A percentile compares a stretch with the other conserved stretches of the same genome.
Conservation (phyloP, 2,113 vertebrate genomes). For the Alosa alosa region DNA sequence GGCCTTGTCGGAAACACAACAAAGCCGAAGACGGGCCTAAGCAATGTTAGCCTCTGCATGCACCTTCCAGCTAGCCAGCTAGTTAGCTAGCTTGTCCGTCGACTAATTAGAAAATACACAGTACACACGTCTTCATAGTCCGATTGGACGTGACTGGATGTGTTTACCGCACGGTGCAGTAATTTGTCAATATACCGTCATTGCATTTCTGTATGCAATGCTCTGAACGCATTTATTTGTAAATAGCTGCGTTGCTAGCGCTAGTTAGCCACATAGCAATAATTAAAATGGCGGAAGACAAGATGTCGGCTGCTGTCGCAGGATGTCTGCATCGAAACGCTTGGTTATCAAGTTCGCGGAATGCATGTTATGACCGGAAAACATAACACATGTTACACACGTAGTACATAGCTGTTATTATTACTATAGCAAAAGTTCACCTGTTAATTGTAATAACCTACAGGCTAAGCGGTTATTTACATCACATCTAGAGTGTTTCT, state of each 20-base stretch:
- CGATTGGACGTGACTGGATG: background rate
- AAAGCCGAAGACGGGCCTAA: conserved; percentile 67
- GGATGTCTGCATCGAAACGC: conserved; percentile 13
- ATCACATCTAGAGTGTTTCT: background rate
- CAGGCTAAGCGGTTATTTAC: background rate
- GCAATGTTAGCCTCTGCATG: conserved; percentile 42
- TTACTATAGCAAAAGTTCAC: background rate
- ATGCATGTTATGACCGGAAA: background rate
- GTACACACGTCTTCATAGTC: background rate
- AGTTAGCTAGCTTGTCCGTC: conserved; percentile 28
- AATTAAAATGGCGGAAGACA: conserved; percentile 65
- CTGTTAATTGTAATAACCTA: background rate
- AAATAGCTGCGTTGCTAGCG: conserved; percentile 11
- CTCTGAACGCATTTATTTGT: background rate
- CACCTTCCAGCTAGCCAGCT: conserved; percentile 62
- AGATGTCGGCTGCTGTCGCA: conserved; percentile 57
- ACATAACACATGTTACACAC: background rate
- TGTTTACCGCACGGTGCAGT: background rate
- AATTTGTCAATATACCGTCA: background rate
- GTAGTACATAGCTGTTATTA: background rate
- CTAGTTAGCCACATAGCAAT: conserved; percentile 45
- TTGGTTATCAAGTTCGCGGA: background rate
- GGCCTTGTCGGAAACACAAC: conserved; percentile 71
- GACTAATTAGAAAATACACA: background rate
- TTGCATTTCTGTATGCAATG: background rate